Evolutionary conservation across 2,888 invertebrate species (phyloP).

Genomic region (Apamea crenata): DNA sequence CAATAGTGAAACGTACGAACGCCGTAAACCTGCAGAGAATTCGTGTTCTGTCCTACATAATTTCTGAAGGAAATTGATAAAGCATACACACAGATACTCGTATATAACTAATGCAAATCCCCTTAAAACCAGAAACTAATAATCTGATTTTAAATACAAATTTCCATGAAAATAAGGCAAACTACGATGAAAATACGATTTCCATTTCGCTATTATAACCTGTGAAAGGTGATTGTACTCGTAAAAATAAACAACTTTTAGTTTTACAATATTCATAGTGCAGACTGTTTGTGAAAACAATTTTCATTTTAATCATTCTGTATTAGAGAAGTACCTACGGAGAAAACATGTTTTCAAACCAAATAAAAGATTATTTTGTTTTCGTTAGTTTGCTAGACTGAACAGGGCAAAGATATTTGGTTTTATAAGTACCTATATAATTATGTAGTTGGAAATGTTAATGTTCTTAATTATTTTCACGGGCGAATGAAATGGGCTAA

Average conservation of each 20-base stretch:
- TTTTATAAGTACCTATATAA: not conserved
- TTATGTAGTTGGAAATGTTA: not conserved
- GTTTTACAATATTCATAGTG: slow-evolving; percentile 43
- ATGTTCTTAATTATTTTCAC: not conserved
- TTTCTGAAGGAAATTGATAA: not conserved
- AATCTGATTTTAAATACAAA: not conserved
- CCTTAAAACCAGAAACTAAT: not conserved
- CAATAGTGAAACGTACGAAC: too few relatives aligned
- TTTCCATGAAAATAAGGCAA: not conserved
- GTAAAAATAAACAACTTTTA: slow-evolving; percentile 44
- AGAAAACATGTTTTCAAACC: slow-evolving; percentile 30
- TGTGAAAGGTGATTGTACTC: slow-evolving; percentile 42
- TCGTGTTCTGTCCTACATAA: not conserved
- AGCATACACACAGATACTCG: not conserved
- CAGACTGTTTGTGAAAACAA: slow-evolving; percentile 25
- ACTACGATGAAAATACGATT: slow-evolving; percentile 19
- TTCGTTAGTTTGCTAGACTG: not conserved
- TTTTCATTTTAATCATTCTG: slow-evolving; percentile 35
- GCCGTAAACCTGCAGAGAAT: not conserved
- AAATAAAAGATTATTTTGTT: slow-evolving; percentile 15
- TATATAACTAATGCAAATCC: not conserved
- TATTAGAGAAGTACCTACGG: slow-evolving; percentile 11
- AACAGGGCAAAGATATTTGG: not conserved
- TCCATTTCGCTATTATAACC: not conserved
- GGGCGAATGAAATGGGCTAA: not conserved